Conservation (phyloP, 2,888 invertebrate genomes). For the Ormyrus rosae region DNA sequence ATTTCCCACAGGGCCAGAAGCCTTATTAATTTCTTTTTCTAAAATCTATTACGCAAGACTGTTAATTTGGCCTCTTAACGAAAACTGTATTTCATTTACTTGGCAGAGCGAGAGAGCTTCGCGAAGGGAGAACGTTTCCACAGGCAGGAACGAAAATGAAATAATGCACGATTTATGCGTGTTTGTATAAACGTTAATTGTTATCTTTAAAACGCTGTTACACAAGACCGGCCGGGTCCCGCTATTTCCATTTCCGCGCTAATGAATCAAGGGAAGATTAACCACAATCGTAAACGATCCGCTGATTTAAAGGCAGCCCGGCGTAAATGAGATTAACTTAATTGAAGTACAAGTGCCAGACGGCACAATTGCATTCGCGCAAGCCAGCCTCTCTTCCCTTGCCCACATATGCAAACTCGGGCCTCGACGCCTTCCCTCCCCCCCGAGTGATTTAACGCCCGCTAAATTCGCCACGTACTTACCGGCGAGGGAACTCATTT, state of each 20-base stretch:
- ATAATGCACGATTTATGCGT: too few species aligned
- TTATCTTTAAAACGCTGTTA: too few species aligned
- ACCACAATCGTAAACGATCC: conserved; percentile 24
- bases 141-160: too few species aligned
- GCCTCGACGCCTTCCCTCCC: background rate
- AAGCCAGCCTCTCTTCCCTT: background rate
- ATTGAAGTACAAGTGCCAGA: conserved; percentile 18
- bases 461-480: conserved; percentile 14
- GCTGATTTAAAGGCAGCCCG: conserved; percentile 18
- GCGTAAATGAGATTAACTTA: conserved; percentile 31
- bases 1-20: too few species aligned
- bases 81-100: too few species aligned
- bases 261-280: conserved; percentile 26
- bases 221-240: too few species aligned
- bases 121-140: too few species aligned
- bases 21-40: too few species aligned
- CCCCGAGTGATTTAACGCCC: conserved; percentile 26
- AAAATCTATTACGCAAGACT: too few species aligned
- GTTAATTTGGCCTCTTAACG: too few species aligned
- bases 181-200: too few species aligned
- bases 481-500: background rate
- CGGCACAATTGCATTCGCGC: background rate
- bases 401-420: background rate
- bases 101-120: too few species aligned
- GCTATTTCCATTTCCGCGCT: background rate